Evolutionary conservation across 2,888 invertebrate genomes (phyloP).

Genomic region (Napeogenes sylphis): DNA sequence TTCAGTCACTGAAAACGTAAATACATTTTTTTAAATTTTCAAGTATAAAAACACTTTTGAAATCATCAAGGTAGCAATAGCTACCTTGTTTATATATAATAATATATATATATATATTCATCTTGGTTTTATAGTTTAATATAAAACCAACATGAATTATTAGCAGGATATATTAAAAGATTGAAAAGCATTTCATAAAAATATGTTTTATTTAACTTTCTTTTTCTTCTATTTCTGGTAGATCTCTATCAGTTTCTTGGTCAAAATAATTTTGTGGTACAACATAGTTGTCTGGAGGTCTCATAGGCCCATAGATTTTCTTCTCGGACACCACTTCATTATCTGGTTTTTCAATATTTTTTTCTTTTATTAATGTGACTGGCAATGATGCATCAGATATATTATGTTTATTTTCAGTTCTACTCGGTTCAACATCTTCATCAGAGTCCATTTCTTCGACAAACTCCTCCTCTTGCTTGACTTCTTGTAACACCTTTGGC

Average conservation of each 20-base stretch:
- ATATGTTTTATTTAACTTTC: conserved; percentile 33
- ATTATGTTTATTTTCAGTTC: conserved; percentile 12
- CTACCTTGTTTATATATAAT: too few species aligned
- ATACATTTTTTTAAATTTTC: too few species aligned
- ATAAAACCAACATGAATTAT: neutral
- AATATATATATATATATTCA: too few species aligned
- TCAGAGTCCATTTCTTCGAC: conserved; percentile 75
- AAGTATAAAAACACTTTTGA: too few species aligned
- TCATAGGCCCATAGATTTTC: conserved; percentile 67
- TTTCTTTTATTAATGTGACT: conserved; percentile 19
- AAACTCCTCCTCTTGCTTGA: conserved; percentile 59
- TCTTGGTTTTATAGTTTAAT: too few species aligned
- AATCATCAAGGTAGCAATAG: too few species aligned
- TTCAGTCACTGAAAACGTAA: too few species aligned
- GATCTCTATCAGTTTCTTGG: conserved; percentile 62
- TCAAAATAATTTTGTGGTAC: conserved; percentile 68
- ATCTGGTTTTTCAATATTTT: conserved; percentile 12
- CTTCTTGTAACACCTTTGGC: conserved; percentile 42
- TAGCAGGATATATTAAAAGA: too few species aligned
- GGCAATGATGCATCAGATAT: neutral
- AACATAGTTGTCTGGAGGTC: conserved; percentile 69
- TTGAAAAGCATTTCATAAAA: conserved; percentile 1
- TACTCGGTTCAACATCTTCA: conserved; percentile 45
- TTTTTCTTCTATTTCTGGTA: conserved; percentile 67
- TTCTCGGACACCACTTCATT: conserved; percentile 32